Conservation (phyloP, 2,888 invertebrate genomes). For the Drosophila rellima region DNA sequence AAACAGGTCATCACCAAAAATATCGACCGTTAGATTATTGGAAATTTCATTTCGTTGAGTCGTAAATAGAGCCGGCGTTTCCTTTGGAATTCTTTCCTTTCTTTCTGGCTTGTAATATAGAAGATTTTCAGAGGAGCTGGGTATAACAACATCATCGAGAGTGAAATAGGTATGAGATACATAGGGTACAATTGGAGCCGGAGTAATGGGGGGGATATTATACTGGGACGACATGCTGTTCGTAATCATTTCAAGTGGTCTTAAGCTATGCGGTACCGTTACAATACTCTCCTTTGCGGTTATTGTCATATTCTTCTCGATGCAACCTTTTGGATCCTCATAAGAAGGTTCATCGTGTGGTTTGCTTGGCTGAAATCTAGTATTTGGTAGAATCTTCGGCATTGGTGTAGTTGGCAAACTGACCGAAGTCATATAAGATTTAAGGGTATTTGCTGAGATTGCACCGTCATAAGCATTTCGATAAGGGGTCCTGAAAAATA, state of each 20-base stretch:
- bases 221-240: constrained; percentile 8
- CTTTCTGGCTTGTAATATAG: constrained; percentile 25
- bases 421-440: constrained; percentile 22
- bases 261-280: constrained; percentile 1
- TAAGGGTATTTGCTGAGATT: constrained; percentile 19
- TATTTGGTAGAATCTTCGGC: constrained; percentile 12
- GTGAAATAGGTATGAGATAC: constrained; percentile 61
- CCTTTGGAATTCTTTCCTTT: constrained; percentile 4
- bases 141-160: constrained; percentile 59
- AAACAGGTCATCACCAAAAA: background rate
- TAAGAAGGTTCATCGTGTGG: constrained; percentile 4
- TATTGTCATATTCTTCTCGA: constrained; percentile 19
- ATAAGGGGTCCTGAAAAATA: constrained; percentile 16
- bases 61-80: constrained; percentile 5
- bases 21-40: background rate
- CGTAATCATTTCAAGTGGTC: constrained; percentile 15
- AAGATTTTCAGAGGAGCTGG: constrained; percentile 30
- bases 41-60: constrained; percentile 8
- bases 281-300: background rate
- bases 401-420: constrained; percentile 16
- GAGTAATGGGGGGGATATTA: constrained; percentile 16
- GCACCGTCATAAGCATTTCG: constrained; percentile 25
- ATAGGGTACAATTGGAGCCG: constrained; percentile 26
- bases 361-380: constrained; percentile 8
- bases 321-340: constrained; percentile 26